These are phyloP conservation scores for Polymixis lichenea DNA, from an alignment of 2,888 invertebrate species.

Conservation along the genomic window DNA sequence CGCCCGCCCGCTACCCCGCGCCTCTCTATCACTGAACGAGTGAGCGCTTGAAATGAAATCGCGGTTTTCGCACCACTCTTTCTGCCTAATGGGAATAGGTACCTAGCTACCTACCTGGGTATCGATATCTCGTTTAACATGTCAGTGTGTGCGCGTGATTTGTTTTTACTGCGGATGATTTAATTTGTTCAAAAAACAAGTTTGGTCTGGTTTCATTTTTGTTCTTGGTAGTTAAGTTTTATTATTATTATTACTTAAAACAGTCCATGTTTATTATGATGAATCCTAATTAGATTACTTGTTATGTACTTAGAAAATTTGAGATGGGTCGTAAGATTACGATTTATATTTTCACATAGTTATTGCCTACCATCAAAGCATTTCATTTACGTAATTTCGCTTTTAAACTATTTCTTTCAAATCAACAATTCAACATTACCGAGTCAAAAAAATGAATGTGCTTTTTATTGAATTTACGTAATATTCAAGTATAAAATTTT, in stretches of 20 bases:
- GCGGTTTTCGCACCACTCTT: constrained; percentile 63
- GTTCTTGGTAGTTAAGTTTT: background rate
- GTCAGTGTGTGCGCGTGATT: constrained; percentile 50
- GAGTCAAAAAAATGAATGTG: background rate
- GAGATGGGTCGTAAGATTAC: background rate
- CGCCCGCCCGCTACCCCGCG: constrained; percentile 54
- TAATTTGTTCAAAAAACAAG: constrained; percentile 35
- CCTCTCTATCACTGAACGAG: constrained; percentile 70
- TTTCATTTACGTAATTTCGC: background rate
- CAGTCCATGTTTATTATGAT: background rate
- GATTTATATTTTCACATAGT: background rate
- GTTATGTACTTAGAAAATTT: background rate
- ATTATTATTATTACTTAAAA: constrained; percentile 15
- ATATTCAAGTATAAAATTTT: background rate
- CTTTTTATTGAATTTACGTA: background rate
- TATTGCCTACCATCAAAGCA: background rate
- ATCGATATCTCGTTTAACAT: constrained; percentile 26
- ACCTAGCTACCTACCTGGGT: constrained; percentile 33
- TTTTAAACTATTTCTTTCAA: background rate
- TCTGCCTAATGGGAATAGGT: constrained; percentile 50
- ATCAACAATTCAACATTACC: background rate
- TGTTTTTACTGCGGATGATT: constrained; percentile 25
- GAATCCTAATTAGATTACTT: background rate
- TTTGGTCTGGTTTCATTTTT: constrained; percentile 38
- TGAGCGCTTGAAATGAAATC: constrained; percentile 68